phyloP scores from a whole-genome alignment of 2,113 vertebrate genomes.

The Cyrtonyx montezumae region DNA sequence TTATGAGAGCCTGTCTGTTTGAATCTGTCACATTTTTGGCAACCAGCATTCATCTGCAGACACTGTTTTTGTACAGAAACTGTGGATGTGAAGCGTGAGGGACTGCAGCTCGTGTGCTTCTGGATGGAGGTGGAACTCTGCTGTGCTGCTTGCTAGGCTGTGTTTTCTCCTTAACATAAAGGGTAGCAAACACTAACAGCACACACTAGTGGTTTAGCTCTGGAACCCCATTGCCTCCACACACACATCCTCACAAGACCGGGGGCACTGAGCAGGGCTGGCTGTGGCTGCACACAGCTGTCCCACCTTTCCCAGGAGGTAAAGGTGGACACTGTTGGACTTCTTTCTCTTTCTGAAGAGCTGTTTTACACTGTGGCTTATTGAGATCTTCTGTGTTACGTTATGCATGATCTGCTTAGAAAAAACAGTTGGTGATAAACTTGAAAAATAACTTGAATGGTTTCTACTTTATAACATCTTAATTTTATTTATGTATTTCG shows the following conservation, averaged over 20 bases:
- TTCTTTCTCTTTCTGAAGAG: not conserved
- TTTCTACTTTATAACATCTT: not conserved
- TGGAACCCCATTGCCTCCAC: not conserved
- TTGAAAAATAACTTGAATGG: not conserved
- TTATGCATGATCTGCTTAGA: not conserved
- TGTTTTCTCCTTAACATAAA: not conserved
- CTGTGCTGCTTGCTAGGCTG: not conserved
- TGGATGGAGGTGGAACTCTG: not conserved
- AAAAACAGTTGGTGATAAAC: not conserved
- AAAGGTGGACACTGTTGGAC: not conserved
- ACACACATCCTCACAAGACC: not conserved
- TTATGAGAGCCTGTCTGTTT: slow-evolving; percentile 19
- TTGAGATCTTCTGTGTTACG: not conserved
- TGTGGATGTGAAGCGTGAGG: not conserved
- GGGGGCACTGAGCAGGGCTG: accelerated
- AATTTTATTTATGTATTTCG: not conserved
- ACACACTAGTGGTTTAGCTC: accelerated
- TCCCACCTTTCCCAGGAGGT: not conserved
- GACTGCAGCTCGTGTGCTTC: not conserved
- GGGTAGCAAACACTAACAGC: too few species aligned
- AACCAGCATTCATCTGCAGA: not conserved
- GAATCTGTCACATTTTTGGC: slow-evolving; percentile 49
- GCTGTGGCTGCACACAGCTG: not conserved
- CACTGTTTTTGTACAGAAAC: not conserved
- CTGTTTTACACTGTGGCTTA: not conserved